phyloP scores from a whole-genome alignment of 2,113 vertebrate species.

The Sorex fumeus region DNA sequence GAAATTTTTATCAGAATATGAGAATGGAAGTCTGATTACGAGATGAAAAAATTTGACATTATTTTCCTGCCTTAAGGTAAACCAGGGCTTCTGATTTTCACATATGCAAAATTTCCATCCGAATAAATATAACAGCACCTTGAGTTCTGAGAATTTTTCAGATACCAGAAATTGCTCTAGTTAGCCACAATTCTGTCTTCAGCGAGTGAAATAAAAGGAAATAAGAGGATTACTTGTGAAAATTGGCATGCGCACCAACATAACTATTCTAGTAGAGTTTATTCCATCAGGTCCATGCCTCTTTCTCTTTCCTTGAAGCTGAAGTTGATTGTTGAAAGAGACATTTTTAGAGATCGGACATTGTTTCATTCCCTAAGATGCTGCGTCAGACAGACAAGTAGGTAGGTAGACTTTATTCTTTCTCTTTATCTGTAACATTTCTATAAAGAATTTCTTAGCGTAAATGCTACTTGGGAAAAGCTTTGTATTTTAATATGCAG shows the following conservation, averaged over 20 bases:
- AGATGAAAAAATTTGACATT: constrained; percentile 17
- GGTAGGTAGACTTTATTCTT: constrained; percentile 45
- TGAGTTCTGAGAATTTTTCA: background rate
- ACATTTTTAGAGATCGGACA: constrained; percentile 18
- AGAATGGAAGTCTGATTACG: constrained; percentile 15
- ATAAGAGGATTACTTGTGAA: background rate
- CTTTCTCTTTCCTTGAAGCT: background rate
- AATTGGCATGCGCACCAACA: background rate
- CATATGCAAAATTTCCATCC: background rate
- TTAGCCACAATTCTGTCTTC: constrained; percentile 29
- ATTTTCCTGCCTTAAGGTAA: background rate
- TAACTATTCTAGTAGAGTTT: background rate
- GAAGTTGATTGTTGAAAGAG: constrained; percentile 48
- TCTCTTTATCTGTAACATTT: constrained; percentile 66
- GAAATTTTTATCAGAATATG: constrained; percentile 54
- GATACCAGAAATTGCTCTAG: background rate
- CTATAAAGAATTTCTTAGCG: constrained; percentile 54
- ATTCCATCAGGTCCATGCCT: background rate
- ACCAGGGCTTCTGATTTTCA: constrained; percentile 20
- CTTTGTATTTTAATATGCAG: constrained; percentile 56
- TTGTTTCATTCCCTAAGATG: constrained; percentile 49
- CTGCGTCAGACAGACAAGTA: constrained; percentile 23
- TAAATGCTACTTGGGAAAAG: constrained; percentile 67
- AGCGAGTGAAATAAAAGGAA: constrained; percentile 15
- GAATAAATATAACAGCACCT: constrained; percentile 25